phyloP scores from a whole-genome alignment of 2,797 vertebrate genomes.

The Vultur gryphus region DNA sequence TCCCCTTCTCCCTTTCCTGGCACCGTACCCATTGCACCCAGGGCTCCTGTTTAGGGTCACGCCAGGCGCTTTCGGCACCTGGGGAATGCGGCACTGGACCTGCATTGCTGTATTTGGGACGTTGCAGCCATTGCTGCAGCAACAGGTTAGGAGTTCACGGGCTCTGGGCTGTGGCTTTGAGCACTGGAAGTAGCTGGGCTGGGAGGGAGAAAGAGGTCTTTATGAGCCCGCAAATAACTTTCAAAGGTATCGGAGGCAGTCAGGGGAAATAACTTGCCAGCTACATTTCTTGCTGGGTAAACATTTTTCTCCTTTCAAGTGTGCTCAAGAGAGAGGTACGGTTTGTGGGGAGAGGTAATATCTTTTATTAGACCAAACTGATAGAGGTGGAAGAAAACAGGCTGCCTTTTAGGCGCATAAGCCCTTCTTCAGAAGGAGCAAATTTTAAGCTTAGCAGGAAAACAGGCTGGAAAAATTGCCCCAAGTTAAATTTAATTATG shows the following conservation, averaged over 20 bases:
- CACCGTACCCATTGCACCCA: accelerated
- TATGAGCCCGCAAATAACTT: constrained; percentile 33
- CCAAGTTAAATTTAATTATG: background rate
- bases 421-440: background rate
- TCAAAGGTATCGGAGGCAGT: background rate
- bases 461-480: background rate
- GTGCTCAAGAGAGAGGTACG: constrained; percentile 31
- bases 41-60: background rate
- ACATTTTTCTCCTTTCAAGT: constrained; percentile 34
- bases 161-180: background rate
- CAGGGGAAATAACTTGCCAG: constrained; percentile 55
- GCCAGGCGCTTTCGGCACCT: background rate
- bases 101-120: background rate
- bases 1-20: background rate
- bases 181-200: background rate
- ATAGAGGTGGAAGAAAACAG: constrained; percentile 17
- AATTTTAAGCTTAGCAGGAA: background rate
- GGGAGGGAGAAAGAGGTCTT: constrained; percentile 15
- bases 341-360: constrained; percentile 7
- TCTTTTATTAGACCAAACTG: constrained; percentile 47
- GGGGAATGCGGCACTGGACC: background rate
- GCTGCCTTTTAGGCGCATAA: background rate
- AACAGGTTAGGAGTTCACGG: background rate
- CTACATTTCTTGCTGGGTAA: constrained; percentile 28
- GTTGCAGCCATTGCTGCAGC: background rate